These are phyloP conservation scores for Eilema caniola DNA, from an alignment of 2,888 invertebrate genomes.

Conservation along the genomic window DNA sequence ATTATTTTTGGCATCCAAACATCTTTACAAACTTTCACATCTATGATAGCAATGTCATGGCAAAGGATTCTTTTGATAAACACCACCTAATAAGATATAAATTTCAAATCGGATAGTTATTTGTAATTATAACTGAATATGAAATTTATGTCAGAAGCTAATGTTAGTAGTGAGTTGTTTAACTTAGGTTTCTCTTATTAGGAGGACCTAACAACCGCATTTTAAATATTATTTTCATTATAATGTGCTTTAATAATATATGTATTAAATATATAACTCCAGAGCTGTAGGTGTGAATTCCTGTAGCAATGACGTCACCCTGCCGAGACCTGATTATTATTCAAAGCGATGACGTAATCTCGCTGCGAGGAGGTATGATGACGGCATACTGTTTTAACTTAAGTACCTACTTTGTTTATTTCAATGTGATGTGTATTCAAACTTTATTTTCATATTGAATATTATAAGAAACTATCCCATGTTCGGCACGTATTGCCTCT, in stretches of 20 bases:
- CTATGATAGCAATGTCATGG: not conserved
- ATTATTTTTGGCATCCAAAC: not conserved
- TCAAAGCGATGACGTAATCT: conserved; percentile 76
- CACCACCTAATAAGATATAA: not conserved
- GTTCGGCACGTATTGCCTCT: not conserved
- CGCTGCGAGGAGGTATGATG: conserved; percentile 66
- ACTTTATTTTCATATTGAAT: conserved; percentile 11
- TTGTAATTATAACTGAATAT: not conserved
- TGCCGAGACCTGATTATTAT: conserved; percentile 64
- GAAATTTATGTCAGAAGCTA: not conserved
- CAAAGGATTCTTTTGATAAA: not conserved
- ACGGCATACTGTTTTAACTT: conserved; percentile 65
- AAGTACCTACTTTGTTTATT: conserved; percentile 38
- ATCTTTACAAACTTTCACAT: no score
- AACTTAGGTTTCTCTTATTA: not conserved
- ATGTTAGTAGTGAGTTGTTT: not conserved
- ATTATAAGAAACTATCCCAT: not conserved
- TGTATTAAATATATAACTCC: not conserved
- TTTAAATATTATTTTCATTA: not conserved
- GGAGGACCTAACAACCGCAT: not conserved
- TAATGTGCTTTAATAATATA: conserved; percentile 5
- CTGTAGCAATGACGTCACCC: conserved; percentile 59
- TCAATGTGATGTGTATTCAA: conserved; percentile 26
- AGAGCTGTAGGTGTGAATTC: conserved; percentile 37
- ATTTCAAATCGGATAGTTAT: not conserved